Evolutionary conservation across 2,888 invertebrate species (phyloP).

Genomic region (Lampropteryx suffumata): DNA sequence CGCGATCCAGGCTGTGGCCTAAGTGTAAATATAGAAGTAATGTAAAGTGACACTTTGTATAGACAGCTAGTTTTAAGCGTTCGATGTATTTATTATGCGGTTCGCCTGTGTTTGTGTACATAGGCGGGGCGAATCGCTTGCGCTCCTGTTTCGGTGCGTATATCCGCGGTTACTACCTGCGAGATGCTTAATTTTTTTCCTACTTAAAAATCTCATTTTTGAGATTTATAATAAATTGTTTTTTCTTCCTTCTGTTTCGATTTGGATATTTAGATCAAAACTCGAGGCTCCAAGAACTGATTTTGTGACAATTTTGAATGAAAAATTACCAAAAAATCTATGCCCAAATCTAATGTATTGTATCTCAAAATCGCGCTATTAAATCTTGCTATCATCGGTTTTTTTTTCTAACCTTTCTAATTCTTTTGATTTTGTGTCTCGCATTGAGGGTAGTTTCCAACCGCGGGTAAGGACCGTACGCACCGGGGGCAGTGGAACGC

Average conservation of each 20-base stretch:
- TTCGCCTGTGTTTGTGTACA: slow-evolving; percentile 71
- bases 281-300: too few species aligned
- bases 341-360: too few species aligned
- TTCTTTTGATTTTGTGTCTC: not conserved
- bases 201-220: too few species aligned
- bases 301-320: too few species aligned
- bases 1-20: slow-evolving; percentile 80
- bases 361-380: too few species aligned
- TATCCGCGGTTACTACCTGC: slow-evolving; percentile 18
- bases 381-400: too few species aligned
- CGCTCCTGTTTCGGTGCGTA: slow-evolving; percentile 25
- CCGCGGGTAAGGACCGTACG: slow-evolving; percentile 48
- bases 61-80: slow-evolving; percentile 77
- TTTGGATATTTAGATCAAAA: too few species aligned
- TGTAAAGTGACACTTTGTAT: slow-evolving; percentile 80
- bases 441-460: slow-evolving; percentile 9
- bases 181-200: not conserved
- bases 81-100: slow-evolving; percentile 80
- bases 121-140: slow-evolving; percentile 65
- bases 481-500: slow-evolving; percentile 64
- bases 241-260: too few species aligned
- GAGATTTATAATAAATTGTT: too few species aligned
- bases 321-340: too few species aligned
- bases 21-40: slow-evolving; percentile 78
- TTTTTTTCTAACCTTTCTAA: not conserved